Base-by-base conservation (phyloP, 2,797 vertebrate genomes). In the Eospalax fontanierii region DNA sequence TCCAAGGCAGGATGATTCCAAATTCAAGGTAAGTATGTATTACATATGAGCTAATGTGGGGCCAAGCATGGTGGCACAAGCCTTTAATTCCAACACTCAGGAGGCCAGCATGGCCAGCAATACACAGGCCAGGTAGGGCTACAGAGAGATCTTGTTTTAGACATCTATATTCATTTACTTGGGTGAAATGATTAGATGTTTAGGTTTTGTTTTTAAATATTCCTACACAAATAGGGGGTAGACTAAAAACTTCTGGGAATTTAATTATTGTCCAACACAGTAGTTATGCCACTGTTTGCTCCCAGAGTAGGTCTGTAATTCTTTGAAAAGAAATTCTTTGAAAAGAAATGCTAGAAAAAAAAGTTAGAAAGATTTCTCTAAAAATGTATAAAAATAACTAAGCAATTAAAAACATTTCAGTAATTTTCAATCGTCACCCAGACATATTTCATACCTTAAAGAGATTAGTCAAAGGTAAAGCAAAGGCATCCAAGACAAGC, bases 401-500 rank as follows among this genome's bases (percentile, higher is more conserved):
- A 76, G 70, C 40, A 92, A 86, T 80, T 59, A 80, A 84, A 88
- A 95, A 93, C 61, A 74, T 50, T 5, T 63, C 92, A 75, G 16
- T 79, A 75, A 87, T 50, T 92, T 83, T 38, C 80, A 95, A 82
- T 12, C 73, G 87, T 26, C 63, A 94, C 11, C 12, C 80, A 95
- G 38, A 84, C 57, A 28, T 74, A 89, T 89, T 38, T 83, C 98
- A 97, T 98, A 99, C 99, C 99, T 99, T 99, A 97, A 99, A 99
- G 8, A 99, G 98, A 97, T 99, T 99, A 21, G 99, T 99, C 98
- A 99, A 98, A 73, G 99, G 99, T 43, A 99, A 98, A 50, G 99
- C 99, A 98, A 99, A 99, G 15, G 99, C 99, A 98, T 99, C 99
- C 93, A 99, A 98, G 33, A 99, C 99, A 89, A 99, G 99, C 98